A percentile compares a stretch with the other conserved stretches of the same genome.
These are phyloP conservation scores for Chirona hameri DNA, from an alignment of 2,888 invertebrate species.

Conservation along the genomic window DNA sequence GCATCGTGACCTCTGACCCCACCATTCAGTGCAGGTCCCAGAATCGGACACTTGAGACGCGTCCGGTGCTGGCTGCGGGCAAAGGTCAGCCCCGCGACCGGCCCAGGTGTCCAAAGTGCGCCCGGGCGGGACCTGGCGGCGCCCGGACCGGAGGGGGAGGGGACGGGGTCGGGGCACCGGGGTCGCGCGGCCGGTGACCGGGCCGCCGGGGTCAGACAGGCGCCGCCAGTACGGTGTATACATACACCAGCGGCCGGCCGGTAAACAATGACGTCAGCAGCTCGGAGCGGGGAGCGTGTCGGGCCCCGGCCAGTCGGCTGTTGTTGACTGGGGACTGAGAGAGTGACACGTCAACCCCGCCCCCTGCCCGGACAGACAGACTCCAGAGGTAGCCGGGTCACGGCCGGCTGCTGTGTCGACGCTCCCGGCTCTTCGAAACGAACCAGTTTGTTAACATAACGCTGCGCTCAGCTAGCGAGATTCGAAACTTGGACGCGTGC, in stretches of 20 bases:
- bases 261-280: constrained; percentile 2
- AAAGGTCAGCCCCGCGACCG: not conserved
- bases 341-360: not conserved
- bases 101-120: not conserved
- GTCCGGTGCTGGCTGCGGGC: not conserved
- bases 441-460: too few relatives aligned
- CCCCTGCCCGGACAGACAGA: not conserved
- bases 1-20: not conserved
- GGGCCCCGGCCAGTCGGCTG: not conserved
- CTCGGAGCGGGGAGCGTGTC: not conserved
- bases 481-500: too few relatives aligned
- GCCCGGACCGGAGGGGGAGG: not conserved
- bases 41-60: not conserved
- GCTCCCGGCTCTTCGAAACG: not conserved
- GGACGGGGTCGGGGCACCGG: not conserved
- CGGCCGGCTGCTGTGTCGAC: not conserved
- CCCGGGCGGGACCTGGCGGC: not conserved
- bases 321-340: not conserved
- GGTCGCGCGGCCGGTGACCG: not conserved
- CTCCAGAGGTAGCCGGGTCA: not conserved
- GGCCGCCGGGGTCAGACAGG: not conserved
- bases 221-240: not conserved
- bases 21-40: not conserved
- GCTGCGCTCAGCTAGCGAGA: too few relatives aligned
- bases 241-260: not conserved